phyloP scores from a whole-genome alignment of 2,888 invertebrate genomes.

The Scaptomyza cyrtandrae region DNA sequence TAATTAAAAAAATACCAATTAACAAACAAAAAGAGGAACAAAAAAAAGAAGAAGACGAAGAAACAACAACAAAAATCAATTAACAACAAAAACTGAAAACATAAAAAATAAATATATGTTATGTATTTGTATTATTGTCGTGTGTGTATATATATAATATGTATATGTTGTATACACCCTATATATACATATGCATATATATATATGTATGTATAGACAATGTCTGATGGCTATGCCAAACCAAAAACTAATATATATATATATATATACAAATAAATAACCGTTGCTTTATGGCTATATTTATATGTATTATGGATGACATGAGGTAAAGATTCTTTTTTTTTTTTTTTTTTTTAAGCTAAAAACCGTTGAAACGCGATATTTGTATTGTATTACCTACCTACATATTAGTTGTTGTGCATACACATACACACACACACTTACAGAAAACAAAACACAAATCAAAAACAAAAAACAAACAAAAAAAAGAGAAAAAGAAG shows the following conservation, averaged over 20 bases:
- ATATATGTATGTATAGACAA: slow-evolving; percentile 43
- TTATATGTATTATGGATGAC: slow-evolving; percentile 81
- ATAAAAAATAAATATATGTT: slow-evolving; percentile 30
- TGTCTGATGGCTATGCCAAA: slow-evolving; percentile 51
- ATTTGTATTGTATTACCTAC: slow-evolving; percentile 75
- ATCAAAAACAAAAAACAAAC: slow-evolving; percentile 27
- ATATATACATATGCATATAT: slow-evolving; percentile 12
- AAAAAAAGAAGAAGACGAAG: slow-evolving; percentile 11
- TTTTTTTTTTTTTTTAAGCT: slow-evolving; percentile 68
- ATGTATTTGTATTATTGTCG: slow-evolving; percentile 65
- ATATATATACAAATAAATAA: no score
- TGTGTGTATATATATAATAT: slow-evolving; percentile 38
- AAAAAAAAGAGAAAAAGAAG: slow-evolving; percentile 59
- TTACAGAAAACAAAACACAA: slow-evolving; percentile 48
- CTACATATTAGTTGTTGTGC: slow-evolving; percentile 73
- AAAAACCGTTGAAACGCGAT: slow-evolving; percentile 72
- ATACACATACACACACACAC: slow-evolving; percentile 36
- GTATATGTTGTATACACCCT: slow-evolving; percentile 15
- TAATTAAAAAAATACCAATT: slow-evolving; percentile 71
- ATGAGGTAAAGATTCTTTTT: slow-evolving; percentile 83
- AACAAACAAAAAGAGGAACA: slow-evolving; percentile 39
- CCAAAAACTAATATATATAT: no score
- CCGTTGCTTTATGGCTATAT: slow-evolving; percentile 60
- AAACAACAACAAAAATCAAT: slow-evolving; percentile 6
- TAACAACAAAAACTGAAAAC: slow-evolving; percentile 10